Conservation (phyloP, 2,797 vertebrate species). For the Pagetopsis macropterus region DNA sequence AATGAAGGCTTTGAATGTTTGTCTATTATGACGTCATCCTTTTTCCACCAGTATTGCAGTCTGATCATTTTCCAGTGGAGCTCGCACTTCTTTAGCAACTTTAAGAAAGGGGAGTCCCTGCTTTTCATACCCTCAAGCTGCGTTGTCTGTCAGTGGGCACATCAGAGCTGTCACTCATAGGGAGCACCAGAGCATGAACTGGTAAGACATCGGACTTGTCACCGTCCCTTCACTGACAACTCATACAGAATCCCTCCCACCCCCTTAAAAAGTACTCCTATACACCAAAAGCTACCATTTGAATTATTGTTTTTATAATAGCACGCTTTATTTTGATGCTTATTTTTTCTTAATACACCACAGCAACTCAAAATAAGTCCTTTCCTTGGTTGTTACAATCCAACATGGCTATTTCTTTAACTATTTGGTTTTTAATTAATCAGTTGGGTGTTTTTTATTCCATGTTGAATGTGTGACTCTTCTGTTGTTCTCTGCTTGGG, state of each 20-base stretch:
- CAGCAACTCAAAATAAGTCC: not conserved
- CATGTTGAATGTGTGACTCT: not conserved
- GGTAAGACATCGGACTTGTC: constrained; percentile 53
- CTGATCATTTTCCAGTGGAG: constrained; percentile 42
- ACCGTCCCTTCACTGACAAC: constrained; percentile 44
- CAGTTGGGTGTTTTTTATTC: not conserved
- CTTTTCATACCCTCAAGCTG: constrained; percentile 47
- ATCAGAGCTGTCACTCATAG: constrained; percentile 64
- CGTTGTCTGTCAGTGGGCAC: constrained; percentile 62
- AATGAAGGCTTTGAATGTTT: constrained; percentile 7
- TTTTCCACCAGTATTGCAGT: constrained; percentile 25
- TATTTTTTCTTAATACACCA: not conserved
- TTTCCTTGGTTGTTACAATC: not conserved
- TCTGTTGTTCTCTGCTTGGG: not conserved
- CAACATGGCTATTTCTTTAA: constrained; percentile 12
- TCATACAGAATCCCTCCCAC: constrained; percentile 3
- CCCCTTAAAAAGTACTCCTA: constrained; percentile 9
- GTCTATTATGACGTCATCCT: constrained; percentile 17
- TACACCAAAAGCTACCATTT: not conserved
- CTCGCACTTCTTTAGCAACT: constrained; percentile 34
- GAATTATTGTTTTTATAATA: not conserved
- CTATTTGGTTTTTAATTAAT: not conserved
- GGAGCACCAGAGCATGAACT: constrained; percentile 57
- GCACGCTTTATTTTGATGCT: not conserved
- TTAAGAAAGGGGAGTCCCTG: constrained; percentile 46